Conservation (phyloP, 1,140 invertebrate species). For the Steinernema feltiae region DNA sequence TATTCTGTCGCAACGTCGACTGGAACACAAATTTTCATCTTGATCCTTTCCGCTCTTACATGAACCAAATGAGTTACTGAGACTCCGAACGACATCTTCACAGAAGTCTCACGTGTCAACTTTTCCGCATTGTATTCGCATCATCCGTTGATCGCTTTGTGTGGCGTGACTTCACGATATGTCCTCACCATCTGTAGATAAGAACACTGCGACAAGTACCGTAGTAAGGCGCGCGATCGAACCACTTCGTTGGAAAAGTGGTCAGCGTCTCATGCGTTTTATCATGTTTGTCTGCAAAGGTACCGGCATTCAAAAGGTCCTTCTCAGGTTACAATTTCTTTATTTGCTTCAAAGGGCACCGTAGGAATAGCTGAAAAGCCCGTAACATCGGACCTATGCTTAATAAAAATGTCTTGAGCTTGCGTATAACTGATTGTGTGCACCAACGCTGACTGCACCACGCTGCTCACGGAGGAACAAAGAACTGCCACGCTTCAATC, state of each 20-base stretch:
- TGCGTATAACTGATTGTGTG: too few relatives aligned
- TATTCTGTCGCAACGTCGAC: too few relatives aligned
- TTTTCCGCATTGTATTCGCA: neutral
- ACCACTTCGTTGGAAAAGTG: neutral
- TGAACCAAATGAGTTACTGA: too few relatives aligned
- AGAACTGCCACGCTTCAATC: slow-evolving; percentile 42
- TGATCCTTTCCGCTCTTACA: too few relatives aligned
- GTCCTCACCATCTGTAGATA: neutral
- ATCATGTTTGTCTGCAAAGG: too few relatives aligned
- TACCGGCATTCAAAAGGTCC: neutral
- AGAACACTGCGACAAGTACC: neutral
- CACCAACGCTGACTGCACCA: slow-evolving; percentile 51
- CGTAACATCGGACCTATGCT: too few relatives aligned
- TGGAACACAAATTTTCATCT: too few relatives aligned
- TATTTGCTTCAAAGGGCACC: too few relatives aligned
- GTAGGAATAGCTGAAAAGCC: too few relatives aligned
- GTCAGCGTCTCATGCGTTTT: neutral
- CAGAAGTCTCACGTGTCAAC: neutral
- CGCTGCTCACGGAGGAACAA: slow-evolving; percentile 51
- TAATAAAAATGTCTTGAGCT: too few relatives aligned
- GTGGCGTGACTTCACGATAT: neutral
- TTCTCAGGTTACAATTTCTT: neutral
- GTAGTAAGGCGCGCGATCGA: neutral
- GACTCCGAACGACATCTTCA: too few relatives aligned
- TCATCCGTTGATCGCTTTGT: neutral